A percentile compares a stretch with the other conserved stretches of the same genome.
These are phyloP conservation scores for Leptodactylus fuscus DNA, from an alignment of 2,113 vertebrate genomes.

Conservation along the genomic window DNA sequence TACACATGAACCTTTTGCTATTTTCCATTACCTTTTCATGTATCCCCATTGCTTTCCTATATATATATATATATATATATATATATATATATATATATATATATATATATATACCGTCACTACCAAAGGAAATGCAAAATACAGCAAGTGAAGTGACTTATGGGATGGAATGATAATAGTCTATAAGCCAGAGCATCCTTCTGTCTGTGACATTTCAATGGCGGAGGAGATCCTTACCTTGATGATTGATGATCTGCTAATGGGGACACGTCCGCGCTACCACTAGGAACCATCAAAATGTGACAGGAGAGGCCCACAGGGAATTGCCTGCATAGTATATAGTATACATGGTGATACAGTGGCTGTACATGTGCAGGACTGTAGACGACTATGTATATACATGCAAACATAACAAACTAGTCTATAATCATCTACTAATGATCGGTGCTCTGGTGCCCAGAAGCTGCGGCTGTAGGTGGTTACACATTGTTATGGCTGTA, in stretches of 20 bases:
- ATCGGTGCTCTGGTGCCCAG: background rate
- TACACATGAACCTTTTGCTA: too few relatives aligned
- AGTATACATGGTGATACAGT: background rate
- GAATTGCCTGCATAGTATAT: background rate
- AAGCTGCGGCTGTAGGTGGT: background rate
- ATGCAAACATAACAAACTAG: background rate
- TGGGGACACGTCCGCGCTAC: background rate
- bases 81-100: too few relatives aligned
- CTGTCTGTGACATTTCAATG: background rate
- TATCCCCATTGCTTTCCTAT: too few relatives aligned
- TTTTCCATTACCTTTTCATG: too few relatives aligned
- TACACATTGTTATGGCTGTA: too few relatives aligned
- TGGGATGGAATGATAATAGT: background rate
- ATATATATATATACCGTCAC: background rate
- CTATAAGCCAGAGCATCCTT: background rate
- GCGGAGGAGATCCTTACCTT: background rate
- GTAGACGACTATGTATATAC: too few relatives aligned
- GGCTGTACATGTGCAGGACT: background rate
- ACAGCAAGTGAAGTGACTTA: background rate
- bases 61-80: too few relatives aligned
- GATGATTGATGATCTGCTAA: background rate
- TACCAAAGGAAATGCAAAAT: background rate
- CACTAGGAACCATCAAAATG: background rate
- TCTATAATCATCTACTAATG: background rate
- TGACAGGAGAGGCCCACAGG: background rate